These are phyloP conservation scores for Ptiloglossa arizonensis DNA, from an alignment of 1,140 invertebrate genomes.

Conservation along the genomic window DNA sequence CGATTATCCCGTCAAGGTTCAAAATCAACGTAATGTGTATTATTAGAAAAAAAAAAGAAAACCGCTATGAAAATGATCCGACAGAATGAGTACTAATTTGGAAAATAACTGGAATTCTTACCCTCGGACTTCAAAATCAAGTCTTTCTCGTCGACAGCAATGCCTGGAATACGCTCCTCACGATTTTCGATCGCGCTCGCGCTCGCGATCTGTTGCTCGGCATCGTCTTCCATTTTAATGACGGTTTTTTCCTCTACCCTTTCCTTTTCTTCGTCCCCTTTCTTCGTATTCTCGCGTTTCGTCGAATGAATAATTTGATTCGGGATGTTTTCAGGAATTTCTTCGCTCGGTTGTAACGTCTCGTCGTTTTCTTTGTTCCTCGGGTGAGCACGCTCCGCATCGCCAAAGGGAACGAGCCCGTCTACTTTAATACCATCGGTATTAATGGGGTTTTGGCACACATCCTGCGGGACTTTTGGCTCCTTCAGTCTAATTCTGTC, in stretches of 20 bases:
- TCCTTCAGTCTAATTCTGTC: constrained; percentile 56
- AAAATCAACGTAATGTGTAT: too few relatives aligned
- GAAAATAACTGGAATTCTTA: constrained; percentile 49
- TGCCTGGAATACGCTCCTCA: constrained; percentile 62
- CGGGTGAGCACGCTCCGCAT: neutral
- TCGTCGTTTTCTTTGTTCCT: constrained; percentile 25
- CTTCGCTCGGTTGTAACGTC: neutral
- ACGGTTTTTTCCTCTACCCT: constrained; percentile 25
- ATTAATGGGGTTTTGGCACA: constrained; percentile 41
- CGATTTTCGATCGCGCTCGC: constrained; percentile 72
- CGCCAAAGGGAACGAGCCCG: constrained; percentile 61
- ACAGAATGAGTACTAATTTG: neutral
- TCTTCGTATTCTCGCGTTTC: constrained; percentile 22
- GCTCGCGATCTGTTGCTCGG: constrained; percentile 67
- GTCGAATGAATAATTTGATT: neutral
- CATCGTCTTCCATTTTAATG: constrained; percentile 50
- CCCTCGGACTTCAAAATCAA: constrained; percentile 75
- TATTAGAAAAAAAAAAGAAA: too few relatives aligned
- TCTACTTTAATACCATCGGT: constrained; percentile 72
- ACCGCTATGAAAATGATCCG: too few relatives aligned
- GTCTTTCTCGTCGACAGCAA: constrained; percentile 76
- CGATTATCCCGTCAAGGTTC: too few relatives aligned
- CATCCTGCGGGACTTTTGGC: constrained; percentile 61
- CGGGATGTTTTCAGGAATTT: neutral
- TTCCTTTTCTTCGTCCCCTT: constrained; percentile 31